phyloP scores from a whole-genome alignment of 1,140 invertebrate species.

The Drosophila ambigua region DNA sequence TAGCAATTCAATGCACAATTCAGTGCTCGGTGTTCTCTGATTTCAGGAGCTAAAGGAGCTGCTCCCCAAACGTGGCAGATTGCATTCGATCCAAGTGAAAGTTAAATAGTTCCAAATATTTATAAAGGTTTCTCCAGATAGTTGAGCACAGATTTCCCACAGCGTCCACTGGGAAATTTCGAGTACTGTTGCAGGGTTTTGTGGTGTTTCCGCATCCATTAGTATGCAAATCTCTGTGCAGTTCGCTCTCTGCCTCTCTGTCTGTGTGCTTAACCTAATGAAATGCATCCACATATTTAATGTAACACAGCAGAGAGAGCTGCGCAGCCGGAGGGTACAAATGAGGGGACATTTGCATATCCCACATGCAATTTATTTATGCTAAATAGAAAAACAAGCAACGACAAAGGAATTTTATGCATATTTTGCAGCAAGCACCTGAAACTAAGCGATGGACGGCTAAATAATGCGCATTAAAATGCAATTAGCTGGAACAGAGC shows the following conservation, averaged over 20 bases:
- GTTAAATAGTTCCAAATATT: too few species aligned
- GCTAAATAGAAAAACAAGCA: slow-evolving; percentile 44
- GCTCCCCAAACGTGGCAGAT: too few species aligned
- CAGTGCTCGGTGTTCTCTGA: slow-evolving; percentile 14
- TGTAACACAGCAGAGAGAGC: slow-evolving; percentile 11
- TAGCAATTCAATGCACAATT: slow-evolving; percentile 56
- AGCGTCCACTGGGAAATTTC: too few species aligned
- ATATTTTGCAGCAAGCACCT: slow-evolving; percentile 48
- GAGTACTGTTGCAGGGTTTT: not conserved
- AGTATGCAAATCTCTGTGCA: slow-evolving; percentile 34
- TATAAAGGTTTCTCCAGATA: not conserved
- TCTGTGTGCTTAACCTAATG: slow-evolving; percentile 35
- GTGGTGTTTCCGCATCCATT: slow-evolving; percentile 2
- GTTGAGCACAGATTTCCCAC: not conserved
- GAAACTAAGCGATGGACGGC: slow-evolving; percentile 37
- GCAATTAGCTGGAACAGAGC: slow-evolving; percentile 59
- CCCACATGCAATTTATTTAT: slow-evolving; percentile 54
- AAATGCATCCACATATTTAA: slow-evolving; percentile 58
- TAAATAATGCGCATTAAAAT: slow-evolving; percentile 71
- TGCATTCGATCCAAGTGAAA: too few species aligned
- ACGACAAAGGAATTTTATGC: slow-evolving; percentile 43
- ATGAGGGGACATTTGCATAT: slow-evolving; percentile 48
- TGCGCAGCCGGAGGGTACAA: not conserved
- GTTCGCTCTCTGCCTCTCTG: not conserved
- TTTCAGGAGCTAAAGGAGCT: slow-evolving; percentile 1